Evolutionary conservation across 1,140 invertebrate species (phyloP).

Genomic region (Drosophila rhopaloa): DNA sequence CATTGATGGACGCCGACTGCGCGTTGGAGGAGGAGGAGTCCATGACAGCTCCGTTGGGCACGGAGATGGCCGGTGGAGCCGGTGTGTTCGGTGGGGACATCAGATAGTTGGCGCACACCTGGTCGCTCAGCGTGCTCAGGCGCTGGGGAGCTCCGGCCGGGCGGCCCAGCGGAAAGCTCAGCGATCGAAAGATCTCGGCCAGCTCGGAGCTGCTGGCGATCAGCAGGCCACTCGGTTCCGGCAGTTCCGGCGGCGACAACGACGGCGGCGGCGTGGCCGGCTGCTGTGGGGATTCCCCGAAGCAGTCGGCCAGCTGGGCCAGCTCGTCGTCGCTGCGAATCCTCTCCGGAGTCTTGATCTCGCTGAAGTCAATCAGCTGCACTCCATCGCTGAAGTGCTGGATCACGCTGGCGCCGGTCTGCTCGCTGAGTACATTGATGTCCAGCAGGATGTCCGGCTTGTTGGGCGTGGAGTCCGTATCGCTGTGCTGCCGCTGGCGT

Average conservation of each 20-base stretch:
- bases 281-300: slow-evolving; percentile 69
- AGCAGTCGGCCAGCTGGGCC: slow-evolving; percentile 72
- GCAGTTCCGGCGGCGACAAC: slow-evolving; percentile 71
- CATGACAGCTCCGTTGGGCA: slow-evolving; percentile 13
- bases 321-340: slow-evolving; percentile 58
- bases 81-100: slow-evolving; percentile 84
- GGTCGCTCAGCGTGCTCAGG: slow-evolving; percentile 80
- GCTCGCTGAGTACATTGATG: slow-evolving; percentile 77
- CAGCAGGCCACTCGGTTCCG: slow-evolving; percentile 67
- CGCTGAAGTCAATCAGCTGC: slow-evolving; percentile 75
- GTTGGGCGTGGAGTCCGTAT: slow-evolving; percentile 77
- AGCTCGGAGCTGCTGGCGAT: slow-evolving; percentile 75
- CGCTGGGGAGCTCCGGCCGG: slow-evolving; percentile 58
- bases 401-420: slow-evolving; percentile 50
- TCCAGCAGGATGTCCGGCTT: slow-evolving; percentile 82
- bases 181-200: slow-evolving; percentile 79
- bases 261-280: slow-evolving; percentile 79
- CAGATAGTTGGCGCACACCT: slow-evolving; percentile 75
- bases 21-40: slow-evolving; percentile 11
- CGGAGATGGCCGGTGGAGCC: slow-evolving; percentile 10
- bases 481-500: slow-evolving; percentile 72
- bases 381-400: slow-evolving; percentile 67
- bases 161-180: slow-evolving; percentile 74
- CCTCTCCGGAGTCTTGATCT: slow-evolving; percentile 19
- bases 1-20: slow-evolving; percentile 73